Base-by-base conservation (phyloP, 1,140 invertebrate genomes). In the Adelges cooleyi region DNA sequence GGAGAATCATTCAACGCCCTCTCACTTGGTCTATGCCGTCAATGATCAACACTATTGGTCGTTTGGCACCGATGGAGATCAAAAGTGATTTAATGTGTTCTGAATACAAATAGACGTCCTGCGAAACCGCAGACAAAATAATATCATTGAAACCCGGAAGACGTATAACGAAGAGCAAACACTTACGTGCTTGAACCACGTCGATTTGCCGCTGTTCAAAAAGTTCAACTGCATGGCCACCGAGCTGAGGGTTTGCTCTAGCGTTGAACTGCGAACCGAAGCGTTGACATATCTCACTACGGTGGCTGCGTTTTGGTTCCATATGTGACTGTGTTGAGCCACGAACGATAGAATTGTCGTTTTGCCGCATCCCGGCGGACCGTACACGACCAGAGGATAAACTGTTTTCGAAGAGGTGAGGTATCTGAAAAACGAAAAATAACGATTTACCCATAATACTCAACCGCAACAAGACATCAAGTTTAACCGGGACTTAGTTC, bases 301-400 rank as follows among this genome's bases (percentile, higher is more conserved):
- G 2, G 81, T 51, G 0, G 50, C 65, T 20, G 33, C 17, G 17
- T 87, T 82, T 2, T 82, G 82, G 67, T 82, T 78, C 83, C 86
- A 88, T 68, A 75, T 79, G 71, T 80, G 81, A 72, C 77, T 83
- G 68, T 78, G 80, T 67, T 83, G 80, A 25, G 82, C 81, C 4
- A 85, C 80, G 69, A 86, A 80, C 2, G 86, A 85, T 8, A 89
- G 76, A 5, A 91, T 74, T 5, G 86, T 84, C 2, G 85, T 87
- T 75, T 91, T 91, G 1, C 90, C 90, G 74, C 85, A 86, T 18
- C 89, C 90, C 11, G 81, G 78, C 29, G 82, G 80, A 0, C 89
- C 90, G 67, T 86, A 81, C n/a, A 92, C 73, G 13, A 90, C 79
- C 53, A 91, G 74, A 0, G 87, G 87, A 38, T 70, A 65, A 8